Conservation (phyloP, 2,888 invertebrate species). For the Gastrophysa polygoni region DNA sequence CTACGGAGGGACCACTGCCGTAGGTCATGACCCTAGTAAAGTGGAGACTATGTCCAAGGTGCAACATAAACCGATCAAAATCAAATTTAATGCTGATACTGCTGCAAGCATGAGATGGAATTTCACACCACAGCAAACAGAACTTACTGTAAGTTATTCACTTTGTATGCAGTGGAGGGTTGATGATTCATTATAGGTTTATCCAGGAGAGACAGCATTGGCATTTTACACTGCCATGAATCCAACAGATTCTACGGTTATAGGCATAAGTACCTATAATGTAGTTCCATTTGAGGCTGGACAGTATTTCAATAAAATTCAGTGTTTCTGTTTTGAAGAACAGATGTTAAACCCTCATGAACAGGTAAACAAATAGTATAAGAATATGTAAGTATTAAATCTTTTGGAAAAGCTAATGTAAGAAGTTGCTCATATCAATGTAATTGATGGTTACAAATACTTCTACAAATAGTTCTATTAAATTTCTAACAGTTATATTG, state of each 20-base stretch:
- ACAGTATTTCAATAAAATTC: conserved; percentile 99
- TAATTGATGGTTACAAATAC: too few species aligned
- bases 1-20: conserved; percentile 84
- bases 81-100: conserved; percentile 92
- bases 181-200: conserved; percentile 62
- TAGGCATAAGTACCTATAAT: conserved; percentile 97
- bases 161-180: conserved; percentile 4
- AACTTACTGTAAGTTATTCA: conserved; percentile 70
- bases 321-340: conserved; percentile 99
- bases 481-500: too few species aligned
- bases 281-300: conserved; percentile 98
- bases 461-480: too few species aligned
- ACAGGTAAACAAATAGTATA: conserved; percentile 69
- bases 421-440: too few species aligned
- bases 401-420: too few species aligned
- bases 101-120: conserved; percentile 95
- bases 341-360: conserved; percentile 97
- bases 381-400: too few species aligned
- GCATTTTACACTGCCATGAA: conserved; percentile 98
- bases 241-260: conserved; percentile 85
- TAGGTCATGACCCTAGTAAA: conserved; percentile 71
- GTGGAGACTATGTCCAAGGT: conserved; percentile 78
- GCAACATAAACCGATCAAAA: conserved; percentile 72
- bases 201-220: conserved; percentile 96
- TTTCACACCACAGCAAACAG: conserved; percentile 91